Evolutionary conservation across 2,888 invertebrate genomes (phyloP).

Genomic region (Xylophagus ater): DNA sequence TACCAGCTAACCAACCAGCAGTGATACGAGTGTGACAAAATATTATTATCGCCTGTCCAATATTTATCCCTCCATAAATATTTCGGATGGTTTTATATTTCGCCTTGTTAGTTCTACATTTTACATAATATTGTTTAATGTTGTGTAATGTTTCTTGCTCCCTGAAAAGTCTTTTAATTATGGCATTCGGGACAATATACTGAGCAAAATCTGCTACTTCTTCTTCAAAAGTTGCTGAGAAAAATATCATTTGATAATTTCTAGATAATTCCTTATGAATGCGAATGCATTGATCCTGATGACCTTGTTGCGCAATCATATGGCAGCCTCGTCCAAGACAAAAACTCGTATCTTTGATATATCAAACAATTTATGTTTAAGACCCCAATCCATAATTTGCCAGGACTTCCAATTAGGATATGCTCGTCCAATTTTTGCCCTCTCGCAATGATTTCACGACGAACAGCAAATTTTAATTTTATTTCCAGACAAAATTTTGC

Average conservation of each 20-base stretch:
- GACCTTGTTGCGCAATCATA: constrained; percentile 97
- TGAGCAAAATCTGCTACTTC: constrained; percentile 96
- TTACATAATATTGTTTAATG: constrained; percentile 93
- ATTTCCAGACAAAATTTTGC: constrained; percentile 86
- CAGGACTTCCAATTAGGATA: constrained; percentile 95
- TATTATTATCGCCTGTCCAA: constrained; percentile 90
- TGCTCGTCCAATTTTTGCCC: constrained; percentile 71
- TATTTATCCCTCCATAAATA: constrained; percentile 90
- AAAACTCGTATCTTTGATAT: constrained; percentile 82
- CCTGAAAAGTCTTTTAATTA: constrained; percentile 52
- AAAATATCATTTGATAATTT: constrained; percentile 94
- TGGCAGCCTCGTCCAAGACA: constrained; percentile 97
- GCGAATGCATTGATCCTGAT: constrained; percentile 91
- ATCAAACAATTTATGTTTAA: constrained; percentile 77
- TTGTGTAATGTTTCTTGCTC: constrained; percentile 95
- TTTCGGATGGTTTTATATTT: constrained; percentile 91
- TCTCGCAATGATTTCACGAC: constrained; percentile 72
- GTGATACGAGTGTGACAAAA: constrained; percentile 66
- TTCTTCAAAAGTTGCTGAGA: constrained; percentile 92
- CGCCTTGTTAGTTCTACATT: constrained; percentile 70
- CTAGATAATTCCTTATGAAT: constrained; percentile 75
- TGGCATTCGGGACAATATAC: constrained; percentile 82
- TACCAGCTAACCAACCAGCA: constrained; percentile 78
- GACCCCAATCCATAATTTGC: constrained; percentile 89
- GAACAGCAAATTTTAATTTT: constrained; percentile 80